phyloP scores from a whole-genome alignment of 2,113 vertebrate genomes.

The Siphamia tubifer region DNA sequence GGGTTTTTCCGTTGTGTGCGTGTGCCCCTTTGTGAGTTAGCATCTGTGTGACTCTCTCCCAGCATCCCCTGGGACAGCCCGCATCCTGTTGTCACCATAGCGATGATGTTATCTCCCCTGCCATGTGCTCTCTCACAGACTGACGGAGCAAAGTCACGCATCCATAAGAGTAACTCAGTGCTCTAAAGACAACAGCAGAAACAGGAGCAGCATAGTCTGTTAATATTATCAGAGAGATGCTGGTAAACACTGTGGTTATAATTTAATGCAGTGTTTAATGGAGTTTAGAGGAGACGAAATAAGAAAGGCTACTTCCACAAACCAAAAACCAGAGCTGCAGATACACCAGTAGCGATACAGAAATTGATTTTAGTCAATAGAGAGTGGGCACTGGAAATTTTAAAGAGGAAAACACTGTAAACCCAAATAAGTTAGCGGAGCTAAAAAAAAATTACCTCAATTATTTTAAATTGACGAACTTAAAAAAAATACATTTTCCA shows the following conservation, averaged over 20 bases:
- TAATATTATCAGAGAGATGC: conserved; percentile 39
- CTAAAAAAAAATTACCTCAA: too few relatives aligned
- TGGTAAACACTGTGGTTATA: conserved; percentile 28
- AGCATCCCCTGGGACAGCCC: conserved; percentile 54
- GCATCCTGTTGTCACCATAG: conserved; percentile 77
- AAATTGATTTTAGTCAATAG: not conserved
- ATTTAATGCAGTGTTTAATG: conserved; percentile 16
- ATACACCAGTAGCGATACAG: not conserved
- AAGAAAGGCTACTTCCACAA: not conserved
- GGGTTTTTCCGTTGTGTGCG: conserved; percentile 31
- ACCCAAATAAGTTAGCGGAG: too few relatives aligned
- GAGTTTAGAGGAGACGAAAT: not conserved
- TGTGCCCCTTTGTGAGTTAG: conserved; percentile 44
- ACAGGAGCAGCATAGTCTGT: conserved; percentile 13
- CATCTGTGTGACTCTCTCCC: conserved; percentile 66
- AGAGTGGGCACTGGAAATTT: not conserved
- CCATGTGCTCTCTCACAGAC: conserved; percentile 64
- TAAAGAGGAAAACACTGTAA: too few relatives aligned
- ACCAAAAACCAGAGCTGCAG: not conserved
- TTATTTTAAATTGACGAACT: too few relatives aligned
- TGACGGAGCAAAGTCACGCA: conserved; percentile 46
- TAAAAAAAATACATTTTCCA: too few relatives aligned
- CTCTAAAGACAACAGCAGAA: conserved; percentile 36
- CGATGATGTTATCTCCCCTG: conserved; percentile 70
- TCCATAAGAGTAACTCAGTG: conserved; percentile 42